Evolutionary conservation across 2,797 vertebrate species (phyloP).

Genomic region (Myiothlypis coronata): DNA sequence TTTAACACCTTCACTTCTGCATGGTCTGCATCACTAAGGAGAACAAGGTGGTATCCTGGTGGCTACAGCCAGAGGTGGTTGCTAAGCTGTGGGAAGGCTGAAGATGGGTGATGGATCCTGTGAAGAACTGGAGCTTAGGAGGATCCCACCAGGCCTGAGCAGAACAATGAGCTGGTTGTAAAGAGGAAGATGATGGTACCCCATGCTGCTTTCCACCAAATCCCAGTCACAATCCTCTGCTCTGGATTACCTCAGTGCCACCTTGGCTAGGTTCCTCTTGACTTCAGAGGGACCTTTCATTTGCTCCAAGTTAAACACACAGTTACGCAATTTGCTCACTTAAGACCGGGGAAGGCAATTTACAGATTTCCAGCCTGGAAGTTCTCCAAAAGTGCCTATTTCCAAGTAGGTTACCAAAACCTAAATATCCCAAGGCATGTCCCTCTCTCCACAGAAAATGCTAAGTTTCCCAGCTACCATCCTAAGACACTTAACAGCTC

Average conservation of each 20-base stretch:
- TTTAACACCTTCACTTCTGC: background rate
- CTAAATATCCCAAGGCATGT: background rate
- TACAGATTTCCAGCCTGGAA: background rate
- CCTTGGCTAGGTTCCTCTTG: background rate
- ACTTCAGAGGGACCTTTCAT: background rate
- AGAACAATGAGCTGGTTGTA: background rate
- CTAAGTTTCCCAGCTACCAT: background rate
- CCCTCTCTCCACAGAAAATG: background rate
- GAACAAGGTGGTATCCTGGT: background rate
- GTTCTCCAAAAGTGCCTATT: background rate
- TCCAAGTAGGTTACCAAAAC: slow-evolving; percentile 11
- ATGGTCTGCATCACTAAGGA: background rate
- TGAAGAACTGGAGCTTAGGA: background rate
- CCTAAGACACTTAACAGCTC: background rate
- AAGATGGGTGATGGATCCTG: background rate
- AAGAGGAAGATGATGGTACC: background rate
- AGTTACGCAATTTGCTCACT: background rate
- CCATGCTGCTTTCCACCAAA: background rate
- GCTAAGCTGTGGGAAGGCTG: background rate
- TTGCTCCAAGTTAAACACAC: background rate
- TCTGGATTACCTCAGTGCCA: background rate
- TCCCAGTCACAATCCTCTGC: background rate
- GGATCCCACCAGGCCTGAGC: background rate
- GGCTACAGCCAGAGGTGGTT: background rate
- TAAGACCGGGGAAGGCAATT: background rate